Evolutionary conservation across 2,888 invertebrate species (phyloP), one percentile per base, ranked within the genome.

Genomic region (Himalopsyche japonica): DNA sequence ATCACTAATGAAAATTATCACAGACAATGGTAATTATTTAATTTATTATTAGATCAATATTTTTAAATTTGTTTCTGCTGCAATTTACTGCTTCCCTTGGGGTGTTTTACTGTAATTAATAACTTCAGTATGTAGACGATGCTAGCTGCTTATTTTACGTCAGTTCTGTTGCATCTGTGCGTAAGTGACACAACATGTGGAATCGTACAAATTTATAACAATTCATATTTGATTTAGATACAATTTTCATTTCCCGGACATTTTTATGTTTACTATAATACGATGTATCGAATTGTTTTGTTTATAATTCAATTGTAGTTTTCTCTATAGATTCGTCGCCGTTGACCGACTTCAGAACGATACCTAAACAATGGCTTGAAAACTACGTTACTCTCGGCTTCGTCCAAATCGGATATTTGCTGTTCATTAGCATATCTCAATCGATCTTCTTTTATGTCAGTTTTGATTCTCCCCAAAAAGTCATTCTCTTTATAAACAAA

Each of bases 351-450:
- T 27, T 87, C 85, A 10, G 87, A 85, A 48, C 85, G 84, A 77
- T 86, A 87, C 7, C 86, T 84, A 47, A 87, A 87, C 12, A 87
- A 49, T 0, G 87, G 87, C 79, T 82, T 82, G 48, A 86, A 87
- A 7, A 86, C 79, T 6, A 87, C 18, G 76, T 76, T 87, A n/a
- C 86, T 87, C 47, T 85, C 87, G 10, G 87, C 87, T 3, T 82
- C 57, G 47, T 86, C 85, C 70, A 87, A 70, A 79, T 87, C 87
- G 0, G 76, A 47, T 6, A 84, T 77, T 32, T 84, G 43, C 76
- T 80, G 70, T 37, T 80, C n/a, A 49, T 79, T 76, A 5, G 57
- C 57, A 24, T 57, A 57, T 57, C 57, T 20, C 57, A 57, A 20
- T 20, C 10, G n/a, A 10, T 57, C 57, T 57, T 57, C 57, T 5